Conservation (phyloP, 2,888 invertebrate genomes). For the Meandrusa payeni region DNA sequence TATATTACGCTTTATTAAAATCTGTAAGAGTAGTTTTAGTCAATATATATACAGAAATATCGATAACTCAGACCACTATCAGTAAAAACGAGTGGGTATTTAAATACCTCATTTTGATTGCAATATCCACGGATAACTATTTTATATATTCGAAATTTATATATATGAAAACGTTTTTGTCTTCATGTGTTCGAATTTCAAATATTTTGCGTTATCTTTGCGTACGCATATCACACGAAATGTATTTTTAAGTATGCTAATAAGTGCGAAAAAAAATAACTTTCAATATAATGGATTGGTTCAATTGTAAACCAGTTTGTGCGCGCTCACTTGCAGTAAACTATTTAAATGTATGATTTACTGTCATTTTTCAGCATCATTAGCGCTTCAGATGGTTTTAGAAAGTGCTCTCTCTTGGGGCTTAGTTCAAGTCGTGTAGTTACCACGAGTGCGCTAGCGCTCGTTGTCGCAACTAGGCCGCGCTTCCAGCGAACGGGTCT, state of each 20-base stretch:
- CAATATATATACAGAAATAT: no score
- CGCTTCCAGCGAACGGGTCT: slow-evolving; percentile 70
- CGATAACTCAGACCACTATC: no score
- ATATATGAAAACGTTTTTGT: no score
- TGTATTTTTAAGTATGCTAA: slow-evolving; percentile 3
- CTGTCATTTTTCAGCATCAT: slow-evolving; percentile 43
- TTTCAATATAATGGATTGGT: slow-evolving; percentile 2
- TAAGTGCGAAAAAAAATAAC: slow-evolving; percentile 5
- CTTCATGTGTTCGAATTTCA: no score
- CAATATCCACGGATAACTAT: no score
- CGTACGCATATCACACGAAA: slow-evolving; percentile 1
- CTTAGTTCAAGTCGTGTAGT: slow-evolving; percentile 35
- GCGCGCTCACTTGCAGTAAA: slow-evolving; percentile 29
- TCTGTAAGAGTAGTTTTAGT: no score
- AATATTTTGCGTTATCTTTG: no score
- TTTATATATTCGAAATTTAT: no score
- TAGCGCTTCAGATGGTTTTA: slow-evolving; percentile 44
- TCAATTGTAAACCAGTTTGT: slow-evolving; percentile 25
- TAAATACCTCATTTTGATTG: no score
- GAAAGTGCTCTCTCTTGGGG: slow-evolving; percentile 39
- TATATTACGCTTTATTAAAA: no score
- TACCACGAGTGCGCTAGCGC: slow-evolving; percentile 39
- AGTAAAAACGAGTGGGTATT: no score
- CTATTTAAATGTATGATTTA: slow-evolving; percentile 40
- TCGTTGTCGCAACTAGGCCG: slow-evolving; percentile 65